Percentiles rank a stretch among this genome's conserved stretches.
These are phyloP conservation scores for Thomomys bottae DNA, from an alignment of 2,113 vertebrate species.

Conservation along the genomic window DNA sequence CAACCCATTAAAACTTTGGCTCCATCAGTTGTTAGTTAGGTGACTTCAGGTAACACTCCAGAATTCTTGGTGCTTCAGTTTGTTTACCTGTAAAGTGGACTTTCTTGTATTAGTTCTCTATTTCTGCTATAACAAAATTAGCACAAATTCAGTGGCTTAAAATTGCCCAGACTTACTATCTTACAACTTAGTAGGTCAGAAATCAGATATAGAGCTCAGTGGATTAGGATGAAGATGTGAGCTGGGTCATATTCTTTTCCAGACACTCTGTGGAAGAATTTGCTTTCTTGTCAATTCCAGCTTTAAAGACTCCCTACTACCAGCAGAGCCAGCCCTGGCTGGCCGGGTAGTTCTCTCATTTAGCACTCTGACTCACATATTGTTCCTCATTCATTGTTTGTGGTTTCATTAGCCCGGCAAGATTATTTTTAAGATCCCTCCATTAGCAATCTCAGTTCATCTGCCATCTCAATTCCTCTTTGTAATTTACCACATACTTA, in stretches of 20 bases:
- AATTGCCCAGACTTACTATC: neutral
- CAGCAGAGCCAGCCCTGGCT: neutral
- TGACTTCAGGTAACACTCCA: neutral
- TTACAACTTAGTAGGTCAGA: neutral
- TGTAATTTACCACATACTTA: neutral
- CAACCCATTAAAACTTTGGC: neutral
- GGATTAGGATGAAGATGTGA: neutral
- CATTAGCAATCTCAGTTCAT: conserved; percentile 25
- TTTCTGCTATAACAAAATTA: neutral
- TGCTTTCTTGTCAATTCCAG: neutral
- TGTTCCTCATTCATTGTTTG: neutral
- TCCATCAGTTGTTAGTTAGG: neutral
- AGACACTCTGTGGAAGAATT: neutral
- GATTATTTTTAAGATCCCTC: neutral
- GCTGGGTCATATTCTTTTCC: neutral
- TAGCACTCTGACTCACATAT: neutral
- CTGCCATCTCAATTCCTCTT: neutral
- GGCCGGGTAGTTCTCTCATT: neutral
- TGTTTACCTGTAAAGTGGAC: neutral
- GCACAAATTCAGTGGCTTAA: neutral
- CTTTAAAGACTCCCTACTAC: neutral
- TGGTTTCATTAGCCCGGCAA: neutral
- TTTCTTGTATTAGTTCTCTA: neutral
- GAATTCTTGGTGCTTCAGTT: neutral
- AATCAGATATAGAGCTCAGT: neutral